These are phyloP conservation scores for Neoascia interrupta DNA, from an alignment of 2,888 invertebrate genomes.

Conservation along the genomic window DNA sequence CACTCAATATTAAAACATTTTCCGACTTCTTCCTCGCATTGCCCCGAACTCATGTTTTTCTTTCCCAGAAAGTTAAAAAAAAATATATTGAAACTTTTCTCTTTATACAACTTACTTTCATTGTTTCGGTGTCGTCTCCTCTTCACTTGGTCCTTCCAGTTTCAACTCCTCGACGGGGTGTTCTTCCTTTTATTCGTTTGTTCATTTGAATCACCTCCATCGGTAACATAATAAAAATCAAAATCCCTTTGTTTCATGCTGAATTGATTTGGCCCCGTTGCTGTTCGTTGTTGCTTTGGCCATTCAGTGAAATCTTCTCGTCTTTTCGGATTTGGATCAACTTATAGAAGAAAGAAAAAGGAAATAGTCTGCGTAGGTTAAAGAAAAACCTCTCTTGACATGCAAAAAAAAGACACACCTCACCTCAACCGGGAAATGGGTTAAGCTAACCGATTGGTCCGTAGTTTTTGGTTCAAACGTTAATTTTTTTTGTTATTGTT, in stretches of 20 bases:
- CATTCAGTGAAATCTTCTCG: no score
- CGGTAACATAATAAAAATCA: no score
- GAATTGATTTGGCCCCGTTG: no score
- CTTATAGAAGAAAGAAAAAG: slow-evolving; percentile 23
- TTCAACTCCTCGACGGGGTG: no score
- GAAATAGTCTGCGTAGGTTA: slow-evolving; percentile 28
- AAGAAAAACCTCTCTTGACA: slow-evolving; percentile 38
- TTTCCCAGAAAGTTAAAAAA: no score
- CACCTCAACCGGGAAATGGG: slow-evolving; percentile 42
- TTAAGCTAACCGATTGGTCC: slow-evolving; percentile 56
- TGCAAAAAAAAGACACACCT: slow-evolving; percentile 40
- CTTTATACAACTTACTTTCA: no score
- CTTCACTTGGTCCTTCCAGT: slow-evolving; percentile 61
- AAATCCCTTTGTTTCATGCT: no score
- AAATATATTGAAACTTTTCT: no score
- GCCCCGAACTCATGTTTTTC: slow-evolving; percentile 49
- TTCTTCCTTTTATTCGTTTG: no score
- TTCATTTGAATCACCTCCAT: no score
- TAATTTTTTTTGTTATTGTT: slow-evolving; percentile 8
- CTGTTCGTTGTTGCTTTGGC: no score
- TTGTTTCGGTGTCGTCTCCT: slow-evolving; percentile 47
- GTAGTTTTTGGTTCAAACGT: slow-evolving; percentile 32
- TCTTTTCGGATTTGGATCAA: slow-evolving; percentile 41
- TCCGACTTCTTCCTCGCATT: neutral
- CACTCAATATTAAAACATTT: slow-evolving; percentile 33